These are phyloP conservation scores for Acanthococcus lagerstroemiae DNA, from an alignment of 2,888 invertebrate genomes.

Conservation along the genomic window DNA sequence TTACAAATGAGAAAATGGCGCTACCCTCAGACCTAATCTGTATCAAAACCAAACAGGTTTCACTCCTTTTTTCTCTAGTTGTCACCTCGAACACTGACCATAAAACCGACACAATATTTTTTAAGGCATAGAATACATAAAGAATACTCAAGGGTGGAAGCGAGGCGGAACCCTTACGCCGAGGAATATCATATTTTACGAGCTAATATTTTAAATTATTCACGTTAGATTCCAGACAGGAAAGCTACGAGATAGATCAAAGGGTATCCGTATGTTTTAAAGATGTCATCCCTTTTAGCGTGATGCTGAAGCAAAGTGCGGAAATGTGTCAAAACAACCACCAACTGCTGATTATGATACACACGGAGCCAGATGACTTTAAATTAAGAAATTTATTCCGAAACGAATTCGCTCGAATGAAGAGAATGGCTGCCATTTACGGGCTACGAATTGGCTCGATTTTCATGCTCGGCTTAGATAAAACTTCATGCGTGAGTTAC, in stretches of 20 bases:
- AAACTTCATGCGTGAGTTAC: not conserved
- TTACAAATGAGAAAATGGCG: too few species aligned
- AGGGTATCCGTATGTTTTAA: constrained; percentile 12
- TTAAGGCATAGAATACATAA: too few species aligned
- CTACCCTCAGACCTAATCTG: too few species aligned
- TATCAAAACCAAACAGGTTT: too few species aligned
- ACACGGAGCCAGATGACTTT: constrained; percentile 6
- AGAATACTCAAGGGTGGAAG: too few species aligned
- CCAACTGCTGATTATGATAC: constrained; percentile 5
- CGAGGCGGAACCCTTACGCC: too few species aligned
- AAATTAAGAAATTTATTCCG: not conserved
- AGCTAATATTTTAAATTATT: constrained; percentile 15
- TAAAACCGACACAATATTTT: too few species aligned
- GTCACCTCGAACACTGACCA: too few species aligned
- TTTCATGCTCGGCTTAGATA: not conserved
- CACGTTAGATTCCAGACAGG: constrained; percentile 9
- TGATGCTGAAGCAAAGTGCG: constrained; percentile 1
- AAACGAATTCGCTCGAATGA: not conserved
- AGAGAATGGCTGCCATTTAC: not conserved
- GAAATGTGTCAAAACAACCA: constrained; percentile 10
- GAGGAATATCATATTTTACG: too few species aligned
- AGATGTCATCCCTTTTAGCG: constrained; percentile 17
- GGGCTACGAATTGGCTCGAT: not conserved
- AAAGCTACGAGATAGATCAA: constrained; percentile 19
- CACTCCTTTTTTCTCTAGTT: too few species aligned